A percentile compares a stretch with the other conserved stretches of the same genome.
Conservation (phyloP, 2,888 invertebrate species). For the Rapana venosa region DNA sequence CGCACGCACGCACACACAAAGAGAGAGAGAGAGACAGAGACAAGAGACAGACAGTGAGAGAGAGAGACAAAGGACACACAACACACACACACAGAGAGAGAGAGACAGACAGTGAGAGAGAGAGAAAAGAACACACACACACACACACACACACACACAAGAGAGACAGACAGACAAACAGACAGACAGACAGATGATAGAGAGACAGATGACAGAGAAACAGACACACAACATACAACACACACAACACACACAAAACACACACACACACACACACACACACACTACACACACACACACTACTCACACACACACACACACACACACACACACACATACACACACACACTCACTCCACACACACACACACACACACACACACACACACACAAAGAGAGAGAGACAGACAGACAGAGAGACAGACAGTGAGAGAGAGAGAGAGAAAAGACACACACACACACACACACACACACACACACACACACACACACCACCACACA, state of each 20-base stretch:
- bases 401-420: not conserved
- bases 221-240: too few relatives aligned
- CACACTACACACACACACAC: too few relatives aligned
- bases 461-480: not conserved
- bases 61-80: too few relatives aligned
- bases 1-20: too few relatives aligned
- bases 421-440: not conserved
- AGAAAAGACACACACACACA: not conserved
- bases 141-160: conserved; percentile 8
- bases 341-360: too few relatives aligned
- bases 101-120: not conserved
- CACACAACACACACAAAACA: not conserved
- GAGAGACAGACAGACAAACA: not conserved
- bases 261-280: not conserved
- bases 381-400: not conserved
- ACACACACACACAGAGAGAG: too few relatives aligned
- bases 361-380: conserved; percentile 18
- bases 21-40: too few relatives aligned
- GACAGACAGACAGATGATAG: not conserved
- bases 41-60: too few relatives aligned
- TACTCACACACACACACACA: not conserved
- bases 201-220: too few relatives aligned
- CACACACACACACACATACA: conserved; percentile 10
- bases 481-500: not conserved
- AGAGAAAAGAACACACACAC: not conserved